Evolutionary conservation across 2,888 invertebrate genomes (phyloP), one percentile per base, ranked within the genome.

Genomic region (Erynnis tages): DNA sequence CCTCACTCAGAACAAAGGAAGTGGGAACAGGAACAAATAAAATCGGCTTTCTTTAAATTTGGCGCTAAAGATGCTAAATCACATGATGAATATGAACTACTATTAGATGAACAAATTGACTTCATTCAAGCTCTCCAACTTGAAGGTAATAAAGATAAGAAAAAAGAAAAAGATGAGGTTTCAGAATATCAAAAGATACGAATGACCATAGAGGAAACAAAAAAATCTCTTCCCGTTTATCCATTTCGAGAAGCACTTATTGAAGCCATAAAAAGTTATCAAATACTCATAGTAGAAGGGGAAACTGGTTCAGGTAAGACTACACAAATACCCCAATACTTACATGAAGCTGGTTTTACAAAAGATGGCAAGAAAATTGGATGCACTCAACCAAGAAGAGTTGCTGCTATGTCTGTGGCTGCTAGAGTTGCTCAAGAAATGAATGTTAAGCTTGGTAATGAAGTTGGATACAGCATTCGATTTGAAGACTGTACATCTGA

Each of bases 401-500:
- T 99, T 1, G 99, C 99, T 14, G 98, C 99, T 1, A 99, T 99
- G 99, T 98, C 98, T n/a, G 99, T 99, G 14, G 97, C 99, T 13
- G 95, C 98, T 2, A 93, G 99, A 76, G 99, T 99, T 0, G 97
- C 99, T 1, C 96, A 99, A 76, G 99, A 99, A 91, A 97, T 99
- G 96, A 93, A 93, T 61, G 96, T 97, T 0, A 99, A 99, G 86
- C 90, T 99, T 17, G 99, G 99, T 43, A 96, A 96, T 79, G 96
- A 96, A 90, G 96, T 96, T 41, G 95, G 95, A 2, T 95, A 95
- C 65, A 94, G 95, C 59, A 99, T 99, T 69, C 92, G 99, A 65
- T 99, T 99, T 90, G 99, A 99, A 89, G 99, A 99, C 77, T 99
- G 99, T 75, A 99, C 99, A 0, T 98, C 98, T 2, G 98, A 99